phyloP scores from a whole-genome alignment of 2,113 vertebrate genomes.

The Leucopsar rothschildi region DNA sequence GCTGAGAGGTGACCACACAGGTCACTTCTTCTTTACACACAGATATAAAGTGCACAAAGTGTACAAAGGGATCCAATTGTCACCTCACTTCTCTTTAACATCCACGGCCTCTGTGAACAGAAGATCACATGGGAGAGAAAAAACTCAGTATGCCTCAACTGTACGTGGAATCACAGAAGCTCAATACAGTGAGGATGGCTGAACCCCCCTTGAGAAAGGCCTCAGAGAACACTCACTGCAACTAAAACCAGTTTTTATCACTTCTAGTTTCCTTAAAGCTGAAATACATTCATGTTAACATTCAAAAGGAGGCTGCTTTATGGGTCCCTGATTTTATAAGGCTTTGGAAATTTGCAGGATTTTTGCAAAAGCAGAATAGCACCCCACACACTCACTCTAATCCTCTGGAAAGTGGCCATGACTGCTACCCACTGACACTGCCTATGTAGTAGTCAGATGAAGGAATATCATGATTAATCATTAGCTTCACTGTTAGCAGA shows the following conservation, averaged over 20 bases:
- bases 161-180: not conserved
- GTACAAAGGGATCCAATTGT: not conserved
- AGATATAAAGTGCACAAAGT: not conserved
- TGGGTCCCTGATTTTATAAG: not conserved
- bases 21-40: not conserved
- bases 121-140: conserved; percentile 16
- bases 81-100: not conserved
- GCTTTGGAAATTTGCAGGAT: not conserved
- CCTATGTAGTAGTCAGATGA: not conserved
- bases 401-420: not conserved
- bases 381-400: not conserved
- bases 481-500: not conserved
- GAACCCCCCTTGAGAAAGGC: not conserved
- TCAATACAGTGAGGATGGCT: not conserved
- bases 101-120: not conserved
- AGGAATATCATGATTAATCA: not conserved
- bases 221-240: not conserved
- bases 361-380: not conserved
- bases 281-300: not conserved
- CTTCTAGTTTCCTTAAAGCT: not conserved
- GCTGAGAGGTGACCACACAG: not conserved
- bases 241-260: not conserved
- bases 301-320: not conserved
- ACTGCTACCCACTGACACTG: not conserved
- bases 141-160: not conserved